Conservation (phyloP, 1,140 invertebrate genomes). For the Caenorhabditis brenneri region DNA sequence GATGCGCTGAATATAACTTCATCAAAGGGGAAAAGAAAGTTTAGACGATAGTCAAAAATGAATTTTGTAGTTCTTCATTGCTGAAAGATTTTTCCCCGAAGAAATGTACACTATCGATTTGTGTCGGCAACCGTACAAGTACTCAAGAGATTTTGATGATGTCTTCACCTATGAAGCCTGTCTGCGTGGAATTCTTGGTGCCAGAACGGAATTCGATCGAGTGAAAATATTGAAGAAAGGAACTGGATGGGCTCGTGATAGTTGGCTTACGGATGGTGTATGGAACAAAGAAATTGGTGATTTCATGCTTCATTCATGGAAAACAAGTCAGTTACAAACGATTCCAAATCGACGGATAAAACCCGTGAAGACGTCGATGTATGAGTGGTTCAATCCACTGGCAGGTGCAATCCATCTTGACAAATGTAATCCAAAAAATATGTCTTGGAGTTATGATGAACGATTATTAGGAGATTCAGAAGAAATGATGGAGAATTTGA, state of each 20-base stretch:
- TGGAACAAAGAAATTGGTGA: constrained; percentile 30
- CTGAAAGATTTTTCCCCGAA: constrained; percentile 9
- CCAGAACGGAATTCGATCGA: constrained; percentile 25
- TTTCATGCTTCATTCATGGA: constrained; percentile 35
- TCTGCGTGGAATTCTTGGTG: not conserved
- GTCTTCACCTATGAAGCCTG: constrained; percentile 26
- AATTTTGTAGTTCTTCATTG: constrained; percentile 15
- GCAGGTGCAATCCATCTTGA: constrained; percentile 5
- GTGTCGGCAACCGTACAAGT: constrained; percentile 16
- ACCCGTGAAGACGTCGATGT: constrained; percentile 14
- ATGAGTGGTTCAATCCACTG: constrained; percentile 26
- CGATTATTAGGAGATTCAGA: constrained; percentile 22
- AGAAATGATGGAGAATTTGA: constrained; percentile 16
- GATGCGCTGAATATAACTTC: too few species aligned
- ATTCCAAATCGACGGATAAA: constrained; percentile 9
- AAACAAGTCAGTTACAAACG: constrained; percentile 13
- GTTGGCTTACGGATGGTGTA: constrained; percentile 10
- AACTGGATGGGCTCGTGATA: constrained; percentile 13
- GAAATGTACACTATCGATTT: constrained; percentile 19
- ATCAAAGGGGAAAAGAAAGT: too few species aligned
- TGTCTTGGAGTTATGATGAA: constrained; percentile 25
- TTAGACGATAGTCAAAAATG: not conserved
- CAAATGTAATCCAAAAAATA: constrained; percentile 27
- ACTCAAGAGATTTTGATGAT: constrained; percentile 9
- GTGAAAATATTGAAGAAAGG: constrained; percentile 23